These are phyloP conservation scores for Theretra japonica DNA, from an alignment of 2,888 invertebrate genomes.

Conservation along the genomic window DNA sequence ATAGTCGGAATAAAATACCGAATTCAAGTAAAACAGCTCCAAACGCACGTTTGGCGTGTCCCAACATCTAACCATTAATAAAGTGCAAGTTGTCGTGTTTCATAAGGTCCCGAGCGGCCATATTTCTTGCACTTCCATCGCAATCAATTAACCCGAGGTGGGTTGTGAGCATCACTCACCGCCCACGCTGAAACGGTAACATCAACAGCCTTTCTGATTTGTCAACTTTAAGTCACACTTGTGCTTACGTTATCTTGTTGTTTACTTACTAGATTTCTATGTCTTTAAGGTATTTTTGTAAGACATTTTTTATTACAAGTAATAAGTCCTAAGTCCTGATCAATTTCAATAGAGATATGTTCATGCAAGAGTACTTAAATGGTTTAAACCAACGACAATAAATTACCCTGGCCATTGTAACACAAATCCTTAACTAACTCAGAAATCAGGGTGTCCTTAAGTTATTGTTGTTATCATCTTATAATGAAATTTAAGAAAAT, in stretches of 20 bases:
- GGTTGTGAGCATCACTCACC: background rate
- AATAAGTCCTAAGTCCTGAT: too few relatives aligned
- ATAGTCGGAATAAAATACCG: background rate
- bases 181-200: background rate
- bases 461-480: too few relatives aligned
- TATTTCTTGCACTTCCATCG: constrained; percentile 16
- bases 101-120: constrained; percentile 16
- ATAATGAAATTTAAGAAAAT: too few relatives aligned
- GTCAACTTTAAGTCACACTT: constrained; percentile 4
- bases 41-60: background rate
- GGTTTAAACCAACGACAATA: too few relatives aligned
- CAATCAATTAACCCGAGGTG: constrained; percentile 19
- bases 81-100: constrained; percentile 2
- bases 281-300: background rate
- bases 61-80: constrained; percentile 9
- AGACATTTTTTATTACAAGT: background rate
- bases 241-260: background rate
- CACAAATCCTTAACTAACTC: too few relatives aligned
- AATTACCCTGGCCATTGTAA: background rate
- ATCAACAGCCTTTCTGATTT: constrained; percentile 12
- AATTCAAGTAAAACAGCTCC: background rate
- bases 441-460: too few relatives aligned
- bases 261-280: background rate
- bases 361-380: too few relatives aligned
- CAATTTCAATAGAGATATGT: too few relatives aligned